Percentiles rank a stretch among this genome's conserved stretches.
Evolutionary conservation across 2,797 vertebrate species (phyloP).

Genomic region (Leuciscus waleckii): DNA sequence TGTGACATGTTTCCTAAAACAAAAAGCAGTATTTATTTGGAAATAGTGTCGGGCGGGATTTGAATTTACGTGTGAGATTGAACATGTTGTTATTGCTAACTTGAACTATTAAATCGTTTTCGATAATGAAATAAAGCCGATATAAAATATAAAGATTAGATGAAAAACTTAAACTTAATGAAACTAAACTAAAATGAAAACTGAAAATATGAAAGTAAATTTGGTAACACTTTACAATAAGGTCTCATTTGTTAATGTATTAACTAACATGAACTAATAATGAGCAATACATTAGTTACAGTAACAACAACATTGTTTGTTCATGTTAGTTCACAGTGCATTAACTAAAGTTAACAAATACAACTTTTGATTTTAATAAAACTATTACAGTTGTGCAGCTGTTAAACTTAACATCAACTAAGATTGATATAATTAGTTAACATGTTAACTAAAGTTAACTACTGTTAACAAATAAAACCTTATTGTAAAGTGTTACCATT

Average conservation of each 20-base stretch:
- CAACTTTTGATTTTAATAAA: too few relatives aligned
- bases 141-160: not conserved
- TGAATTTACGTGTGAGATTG: not conserved
- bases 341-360: too few relatives aligned
- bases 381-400: too few relatives aligned
- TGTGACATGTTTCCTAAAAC: constrained; percentile 27
- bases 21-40: not conserved
- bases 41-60: not conserved
- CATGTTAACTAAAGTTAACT: not conserved
- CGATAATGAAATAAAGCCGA: not conserved
- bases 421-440: too few relatives aligned
- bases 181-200: not conserved
- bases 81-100: not conserved
- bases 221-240: not conserved
- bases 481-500: not conserved
- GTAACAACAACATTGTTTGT: too few relatives aligned
- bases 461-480: not conserved
- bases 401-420: too few relatives aligned
- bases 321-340: too few relatives aligned
- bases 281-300: not conserved
- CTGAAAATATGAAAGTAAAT: not conserved
- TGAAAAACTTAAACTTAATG: not conserved
- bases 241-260: not conserved
- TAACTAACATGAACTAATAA: not conserved
- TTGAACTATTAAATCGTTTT: not conserved